These are phyloP conservation scores for Ariopsis seemanni DNA, from an alignment of 2,113 vertebrate genomes.

Conservation along the genomic window DNA sequence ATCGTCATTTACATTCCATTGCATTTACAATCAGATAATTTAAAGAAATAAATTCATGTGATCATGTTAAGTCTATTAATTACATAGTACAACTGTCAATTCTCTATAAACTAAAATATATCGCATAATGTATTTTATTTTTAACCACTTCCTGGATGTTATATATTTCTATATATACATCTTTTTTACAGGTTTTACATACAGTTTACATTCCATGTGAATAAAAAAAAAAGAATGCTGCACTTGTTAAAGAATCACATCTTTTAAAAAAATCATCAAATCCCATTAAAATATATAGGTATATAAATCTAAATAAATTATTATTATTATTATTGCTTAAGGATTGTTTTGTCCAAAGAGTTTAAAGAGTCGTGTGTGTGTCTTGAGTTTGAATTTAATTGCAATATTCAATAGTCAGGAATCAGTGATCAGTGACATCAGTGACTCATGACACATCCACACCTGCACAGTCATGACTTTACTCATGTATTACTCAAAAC, in stretches of 20 bases:
- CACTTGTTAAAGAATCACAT: background rate
- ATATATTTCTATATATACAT: background rate
- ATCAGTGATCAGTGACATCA: background rate
- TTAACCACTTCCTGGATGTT: background rate
- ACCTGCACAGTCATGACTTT: background rate
- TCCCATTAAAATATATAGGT: background rate
- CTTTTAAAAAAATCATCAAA: background rate
- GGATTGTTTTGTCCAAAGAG: background rate
- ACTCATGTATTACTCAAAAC: background rate
- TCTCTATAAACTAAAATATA: background rate
- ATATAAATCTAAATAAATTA: background rate
- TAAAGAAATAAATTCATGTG: background rate
- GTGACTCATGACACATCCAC: background rate
- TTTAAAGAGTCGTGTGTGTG: background rate
- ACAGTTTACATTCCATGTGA: conserved; percentile 8
- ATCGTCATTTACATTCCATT: background rate
- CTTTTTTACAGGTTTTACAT: conserved; percentile 8
- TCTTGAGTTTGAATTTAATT: background rate
- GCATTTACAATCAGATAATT: background rate
- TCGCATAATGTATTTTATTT: background rate
- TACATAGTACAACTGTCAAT: background rate
- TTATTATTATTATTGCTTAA: conserved; percentile 1
- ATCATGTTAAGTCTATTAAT: background rate
- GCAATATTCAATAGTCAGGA: background rate
- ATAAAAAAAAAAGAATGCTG: background rate